Evolutionary conservation across 1,140 invertebrate species (phyloP).

Genomic region (Tetragonula clypearis): DNA sequence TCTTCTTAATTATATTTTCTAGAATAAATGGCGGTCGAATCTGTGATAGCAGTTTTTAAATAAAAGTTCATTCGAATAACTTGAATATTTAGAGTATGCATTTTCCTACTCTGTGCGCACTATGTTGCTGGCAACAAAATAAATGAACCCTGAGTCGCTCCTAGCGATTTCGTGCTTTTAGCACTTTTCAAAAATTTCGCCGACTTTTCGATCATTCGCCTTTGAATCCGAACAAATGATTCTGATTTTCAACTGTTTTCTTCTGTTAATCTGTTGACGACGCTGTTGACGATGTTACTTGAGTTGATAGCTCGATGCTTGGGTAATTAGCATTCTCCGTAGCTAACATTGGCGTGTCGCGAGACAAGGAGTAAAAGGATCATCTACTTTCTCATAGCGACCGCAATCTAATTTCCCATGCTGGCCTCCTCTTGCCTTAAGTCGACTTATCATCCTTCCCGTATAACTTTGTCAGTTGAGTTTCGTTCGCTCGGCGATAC

Average conservation of each 20-base stretch:
- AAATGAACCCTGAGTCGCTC: no score
- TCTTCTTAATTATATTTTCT: background rate
- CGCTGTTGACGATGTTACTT: background rate
- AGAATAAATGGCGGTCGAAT: background rate
- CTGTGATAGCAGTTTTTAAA: background rate
- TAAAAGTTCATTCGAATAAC: no score
- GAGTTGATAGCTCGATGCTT: background rate
- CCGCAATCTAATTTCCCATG: background rate
- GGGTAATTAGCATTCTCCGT: conserved; percentile 12
- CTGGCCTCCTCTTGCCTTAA: background rate
- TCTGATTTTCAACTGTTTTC: no score
- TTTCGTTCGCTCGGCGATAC: background rate
- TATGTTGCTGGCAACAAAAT: no score
- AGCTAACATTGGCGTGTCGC: no score
- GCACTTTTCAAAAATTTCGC: no score
- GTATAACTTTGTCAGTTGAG: background rate
- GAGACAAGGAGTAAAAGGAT: conserved; percentile 3
- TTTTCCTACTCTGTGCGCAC: no score
- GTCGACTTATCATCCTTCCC: background rate
- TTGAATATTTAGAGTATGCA: no score
- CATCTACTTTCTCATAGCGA: background rate
- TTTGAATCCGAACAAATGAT: no score
- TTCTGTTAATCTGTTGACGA: background rate
- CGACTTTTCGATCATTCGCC: no score
- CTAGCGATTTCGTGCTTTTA: no score